Evolutionary conservation across 2,797 vertebrate genomes (phyloP).

Genomic region (Leptatherina wallacei): DNA sequence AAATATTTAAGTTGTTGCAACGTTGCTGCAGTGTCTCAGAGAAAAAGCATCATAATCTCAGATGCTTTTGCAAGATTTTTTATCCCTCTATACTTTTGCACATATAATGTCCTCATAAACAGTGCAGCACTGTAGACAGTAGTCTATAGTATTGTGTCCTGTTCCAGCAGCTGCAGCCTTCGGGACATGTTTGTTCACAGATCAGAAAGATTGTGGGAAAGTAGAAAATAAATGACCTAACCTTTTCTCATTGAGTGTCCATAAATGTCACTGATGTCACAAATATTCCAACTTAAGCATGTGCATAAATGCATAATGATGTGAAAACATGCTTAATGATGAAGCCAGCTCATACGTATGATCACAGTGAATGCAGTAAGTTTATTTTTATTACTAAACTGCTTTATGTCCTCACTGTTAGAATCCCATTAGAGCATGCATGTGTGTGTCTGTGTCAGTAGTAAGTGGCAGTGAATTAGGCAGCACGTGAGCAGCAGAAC

Average conservation of each 20-base stretch:
- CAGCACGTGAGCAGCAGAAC: slow-evolving; percentile 49
- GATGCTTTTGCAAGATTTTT: slow-evolving; percentile 20
- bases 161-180: slow-evolving; percentile 13
- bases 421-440: slow-evolving; percentile 37
- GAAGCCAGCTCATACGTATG: neutral
- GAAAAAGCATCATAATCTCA: slow-evolving; percentile 15
- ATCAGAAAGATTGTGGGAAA: slow-evolving; percentile 33
- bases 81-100: slow-evolving; percentile 12
- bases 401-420: slow-evolving; percentile 11
- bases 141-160: slow-evolving; percentile 16
- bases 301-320: neutral
- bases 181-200: slow-evolving; percentile 40
- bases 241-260: slow-evolving; percentile 47
- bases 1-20: neutral
- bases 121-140: slow-evolving; percentile 1
- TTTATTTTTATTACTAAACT: slow-evolving; percentile 2
- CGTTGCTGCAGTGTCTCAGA: neutral
- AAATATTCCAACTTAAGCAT: slow-evolving; percentile 17
- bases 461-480: slow-evolving; percentile 47
- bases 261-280: slow-evolving; percentile 55
- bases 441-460: slow-evolving; percentile 35
- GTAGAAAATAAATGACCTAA: slow-evolving; percentile 40
- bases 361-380: neutral
- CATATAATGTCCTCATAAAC: slow-evolving; percentile 14
- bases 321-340: slow-evolving; percentile 3